Conservation (phyloP, 2,888 invertebrate genomes). For the Gnatocerus cornutus region DNA sequence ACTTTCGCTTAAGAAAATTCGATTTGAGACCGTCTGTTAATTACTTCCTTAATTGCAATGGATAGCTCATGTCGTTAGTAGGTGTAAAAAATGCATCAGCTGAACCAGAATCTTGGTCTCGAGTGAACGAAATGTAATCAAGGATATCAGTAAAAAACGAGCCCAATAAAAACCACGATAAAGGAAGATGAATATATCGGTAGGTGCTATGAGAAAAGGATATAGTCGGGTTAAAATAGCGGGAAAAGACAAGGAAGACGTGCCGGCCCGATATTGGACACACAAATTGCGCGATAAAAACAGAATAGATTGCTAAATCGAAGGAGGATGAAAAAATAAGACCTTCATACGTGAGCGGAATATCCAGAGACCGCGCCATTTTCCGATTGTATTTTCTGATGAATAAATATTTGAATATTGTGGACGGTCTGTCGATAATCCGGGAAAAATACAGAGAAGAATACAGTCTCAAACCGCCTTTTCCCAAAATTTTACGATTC, state of each 20-base stretch:
- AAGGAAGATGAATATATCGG: slow-evolving; percentile 59
- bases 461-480: too few relatives aligned
- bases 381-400: slow-evolving; percentile 60
- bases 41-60: slow-evolving; percentile 35
- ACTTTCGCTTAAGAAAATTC: slow-evolving; percentile 38
- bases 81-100: slow-evolving; percentile 38
- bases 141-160: slow-evolving; percentile 56
- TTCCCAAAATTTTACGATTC: too few relatives aligned
- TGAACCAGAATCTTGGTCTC: slow-evolving; percentile 31
- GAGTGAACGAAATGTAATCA: slow-evolving; percentile 57
- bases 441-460: background rate
- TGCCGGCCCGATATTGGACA: slow-evolving; percentile 63
- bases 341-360: slow-evolving; percentile 66
- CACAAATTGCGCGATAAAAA: slow-evolving; percentile 70
- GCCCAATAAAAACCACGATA: slow-evolving; percentile 57
- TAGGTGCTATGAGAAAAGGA: slow-evolving; percentile 55
- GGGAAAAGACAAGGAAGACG: slow-evolving; percentile 54
- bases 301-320: slow-evolving; percentile 70
- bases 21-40: slow-evolving; percentile 32
- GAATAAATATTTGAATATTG: slow-evolving; percentile 65
- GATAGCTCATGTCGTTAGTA: slow-evolving; percentile 34
- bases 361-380: slow-evolving; percentile 55
- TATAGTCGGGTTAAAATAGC: slow-evolving; percentile 42
- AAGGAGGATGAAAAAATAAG: slow-evolving; percentile 69
- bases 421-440: slow-evolving; percentile 11